phyloP scores from a whole-genome alignment of 2,797 vertebrate species.

The Gymnopithys bicolor region DNA sequence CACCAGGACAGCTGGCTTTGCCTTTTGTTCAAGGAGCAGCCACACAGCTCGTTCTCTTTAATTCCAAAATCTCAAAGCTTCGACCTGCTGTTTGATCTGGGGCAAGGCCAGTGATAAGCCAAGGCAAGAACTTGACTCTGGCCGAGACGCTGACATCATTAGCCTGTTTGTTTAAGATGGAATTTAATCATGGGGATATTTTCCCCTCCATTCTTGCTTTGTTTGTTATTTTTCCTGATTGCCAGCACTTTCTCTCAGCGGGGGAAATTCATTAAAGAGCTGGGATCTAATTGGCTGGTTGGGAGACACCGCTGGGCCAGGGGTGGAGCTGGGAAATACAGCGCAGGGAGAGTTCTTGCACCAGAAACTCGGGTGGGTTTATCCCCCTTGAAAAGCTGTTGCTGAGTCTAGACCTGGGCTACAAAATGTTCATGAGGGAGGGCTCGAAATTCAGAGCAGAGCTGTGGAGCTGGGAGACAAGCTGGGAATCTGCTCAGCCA shows the following conservation, averaged over 20 bases:
- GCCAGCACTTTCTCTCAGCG: neutral
- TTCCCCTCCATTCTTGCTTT: slow-evolving; percentile 6
- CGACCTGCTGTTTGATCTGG: slow-evolving; percentile 52
- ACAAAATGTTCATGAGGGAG: neutral
- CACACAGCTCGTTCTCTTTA: neutral
- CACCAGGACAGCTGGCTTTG: neutral
- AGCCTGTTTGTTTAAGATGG: slow-evolving; percentile 65
- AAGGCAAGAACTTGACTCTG: slow-evolving; percentile 46
- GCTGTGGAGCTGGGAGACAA: neutral
- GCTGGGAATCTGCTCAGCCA: neutral
- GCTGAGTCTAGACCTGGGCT: neutral
- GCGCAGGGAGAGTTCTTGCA: neutral
- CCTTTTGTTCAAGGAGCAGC: neutral
- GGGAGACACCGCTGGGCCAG: neutral
- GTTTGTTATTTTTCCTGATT: slow-evolving; percentile 43
- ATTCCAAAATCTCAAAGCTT: neutral
- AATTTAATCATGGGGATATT: slow-evolving; percentile 64
- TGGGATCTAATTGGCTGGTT: neutral
- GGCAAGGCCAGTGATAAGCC: slow-evolving; percentile 65
- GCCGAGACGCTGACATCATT: slow-evolving; percentile 59
- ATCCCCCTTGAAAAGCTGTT: neutral
- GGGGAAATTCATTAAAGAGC: slow-evolving; percentile 32
- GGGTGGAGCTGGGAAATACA: neutral
- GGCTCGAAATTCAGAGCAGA: neutral
- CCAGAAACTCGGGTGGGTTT: neutral